Evolutionary conservation across 2,113 vertebrate genomes (phyloP).

Genomic region (Dipodomys merriami): DNA sequence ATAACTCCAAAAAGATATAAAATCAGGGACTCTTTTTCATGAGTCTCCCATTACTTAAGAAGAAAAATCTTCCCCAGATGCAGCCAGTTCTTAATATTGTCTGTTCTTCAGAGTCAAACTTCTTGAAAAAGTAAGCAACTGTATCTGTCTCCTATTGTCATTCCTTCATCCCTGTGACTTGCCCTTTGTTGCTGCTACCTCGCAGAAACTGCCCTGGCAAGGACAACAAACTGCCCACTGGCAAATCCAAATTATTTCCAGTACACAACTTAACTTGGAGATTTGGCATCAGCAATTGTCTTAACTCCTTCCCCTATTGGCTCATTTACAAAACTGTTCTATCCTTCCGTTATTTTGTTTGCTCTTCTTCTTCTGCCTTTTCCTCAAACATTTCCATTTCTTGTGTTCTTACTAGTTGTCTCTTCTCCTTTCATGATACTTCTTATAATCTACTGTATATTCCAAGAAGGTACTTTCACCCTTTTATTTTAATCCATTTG

Average conservation of each 20-base stretch:
- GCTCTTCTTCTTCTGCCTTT: not conserved
- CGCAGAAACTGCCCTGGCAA: constrained; percentile 13
- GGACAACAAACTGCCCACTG: not conserved
- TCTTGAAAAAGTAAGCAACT: not conserved
- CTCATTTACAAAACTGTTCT: not conserved
- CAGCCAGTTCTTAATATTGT: constrained; percentile 29
- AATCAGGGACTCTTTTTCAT: not conserved
- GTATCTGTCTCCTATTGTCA: not conserved
- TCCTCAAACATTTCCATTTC: not conserved
- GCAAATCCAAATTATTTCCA: not conserved
- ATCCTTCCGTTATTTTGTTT: not conserved
- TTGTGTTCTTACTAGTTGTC: not conserved
- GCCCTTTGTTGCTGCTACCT: constrained; percentile 22
- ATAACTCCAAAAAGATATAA: constrained; percentile 13
- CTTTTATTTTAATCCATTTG: not conserved
- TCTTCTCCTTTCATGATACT: not conserved
- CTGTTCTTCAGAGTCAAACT: constrained; percentile 32
- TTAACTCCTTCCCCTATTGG: not conserved
- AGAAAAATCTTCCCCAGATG: not conserved
- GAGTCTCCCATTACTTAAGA: not conserved
- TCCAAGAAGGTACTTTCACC: not conserved
- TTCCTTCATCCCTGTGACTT: not conserved
- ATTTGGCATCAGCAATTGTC: not conserved
- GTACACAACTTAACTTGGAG: not conserved
- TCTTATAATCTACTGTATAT: not conserved